Percentiles rank a stretch among this genome's conserved stretches.
phyloP scores from a whole-genome alignment of 2,888 invertebrate genomes.

The Eupeodes latifasciatus region DNA sequence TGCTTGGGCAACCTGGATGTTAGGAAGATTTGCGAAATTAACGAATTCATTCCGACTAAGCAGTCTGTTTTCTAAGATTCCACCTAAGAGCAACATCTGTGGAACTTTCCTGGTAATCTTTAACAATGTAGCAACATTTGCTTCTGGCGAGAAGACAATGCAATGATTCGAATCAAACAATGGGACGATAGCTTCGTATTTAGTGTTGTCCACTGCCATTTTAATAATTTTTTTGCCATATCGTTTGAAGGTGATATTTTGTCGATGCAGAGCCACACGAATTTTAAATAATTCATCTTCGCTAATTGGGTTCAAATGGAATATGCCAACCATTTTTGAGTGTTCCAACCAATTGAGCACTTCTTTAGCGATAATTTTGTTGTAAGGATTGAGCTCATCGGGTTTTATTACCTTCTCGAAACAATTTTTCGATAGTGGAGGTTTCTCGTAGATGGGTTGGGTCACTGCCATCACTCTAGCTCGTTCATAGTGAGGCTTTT shows the following conservation, averaged over 20 bases:
- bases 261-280: constrained; percentile 87
- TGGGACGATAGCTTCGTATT: constrained; percentile 88
- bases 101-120: constrained; percentile 89
- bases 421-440: constrained; percentile 86
- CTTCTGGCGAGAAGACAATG: constrained; percentile 89
- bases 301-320: constrained; percentile 90
- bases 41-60: constrained; percentile 89
- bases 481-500: constrained; percentile 88
- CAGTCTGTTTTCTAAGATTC: constrained; percentile 89
- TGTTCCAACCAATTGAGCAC: constrained; percentile 88
- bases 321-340: constrained; percentile 89
- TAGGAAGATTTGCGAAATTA: constrained; percentile 87
- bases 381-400: constrained; percentile 88
- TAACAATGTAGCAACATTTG: constrained; percentile 86
- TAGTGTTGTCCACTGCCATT: constrained; percentile 88
- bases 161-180: constrained; percentile 88
- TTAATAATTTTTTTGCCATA: constrained; percentile 88
- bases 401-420: constrained; percentile 81
- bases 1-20: constrained; percentile 87
- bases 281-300: constrained; percentile 88
- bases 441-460: constrained; percentile 87
- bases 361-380: constrained; percentile 89
- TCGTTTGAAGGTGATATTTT: constrained; percentile 88
- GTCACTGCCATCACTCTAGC: constrained; percentile 88
- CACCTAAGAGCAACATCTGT: constrained; percentile 90